Evolutionary conservation across 1,140 invertebrate genomes (phyloP).

Genomic region (Papilio polytes): DNA sequence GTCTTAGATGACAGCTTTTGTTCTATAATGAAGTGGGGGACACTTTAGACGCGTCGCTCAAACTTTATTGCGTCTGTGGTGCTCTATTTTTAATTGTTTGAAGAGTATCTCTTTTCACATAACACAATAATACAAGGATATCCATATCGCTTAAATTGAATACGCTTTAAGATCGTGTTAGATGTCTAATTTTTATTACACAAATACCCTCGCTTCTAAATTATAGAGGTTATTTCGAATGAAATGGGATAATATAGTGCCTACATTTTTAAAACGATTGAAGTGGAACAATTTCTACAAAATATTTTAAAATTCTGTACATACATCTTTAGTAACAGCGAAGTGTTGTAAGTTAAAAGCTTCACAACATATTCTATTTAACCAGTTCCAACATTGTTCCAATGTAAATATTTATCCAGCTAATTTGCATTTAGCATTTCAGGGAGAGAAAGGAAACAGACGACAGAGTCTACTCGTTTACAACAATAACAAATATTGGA

Average conservation of each 20-base stretch:
- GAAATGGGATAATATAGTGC: neutral
- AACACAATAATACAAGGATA: conserved; percentile 34
- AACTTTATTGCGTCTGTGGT: conserved; percentile 67
- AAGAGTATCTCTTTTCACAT: conserved; percentile 66
- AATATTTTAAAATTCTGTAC: neutral
- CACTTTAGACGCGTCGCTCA: conserved; percentile 69
- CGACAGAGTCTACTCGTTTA: conserved; percentile 74
- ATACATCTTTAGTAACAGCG: neutral
- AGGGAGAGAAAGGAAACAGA: conserved; percentile 69
- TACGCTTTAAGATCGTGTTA: conserved; percentile 26
- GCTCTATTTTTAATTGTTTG: conserved; percentile 75
- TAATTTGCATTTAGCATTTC: conserved; percentile 77
- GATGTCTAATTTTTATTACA: conserved; percentile 1
- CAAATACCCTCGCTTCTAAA: conserved; percentile 1
- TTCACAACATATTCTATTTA: conserved; percentile 65
- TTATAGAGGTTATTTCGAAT: neutral
- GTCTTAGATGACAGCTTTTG: conserved; percentile 81
- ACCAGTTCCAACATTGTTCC: conserved; percentile 60
- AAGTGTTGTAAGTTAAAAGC: conserved; percentile 30
- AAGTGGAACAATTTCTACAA: neutral
- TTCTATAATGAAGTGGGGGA: conserved; percentile 80
- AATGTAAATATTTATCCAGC: conserved; percentile 79
- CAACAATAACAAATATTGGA: conserved; percentile 70
- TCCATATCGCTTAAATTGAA: conserved; percentile 32
- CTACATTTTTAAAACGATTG: neutral